phyloP scores from a whole-genome alignment of 1,140 invertebrate genomes.

The Leptopilina boulardi region DNA sequence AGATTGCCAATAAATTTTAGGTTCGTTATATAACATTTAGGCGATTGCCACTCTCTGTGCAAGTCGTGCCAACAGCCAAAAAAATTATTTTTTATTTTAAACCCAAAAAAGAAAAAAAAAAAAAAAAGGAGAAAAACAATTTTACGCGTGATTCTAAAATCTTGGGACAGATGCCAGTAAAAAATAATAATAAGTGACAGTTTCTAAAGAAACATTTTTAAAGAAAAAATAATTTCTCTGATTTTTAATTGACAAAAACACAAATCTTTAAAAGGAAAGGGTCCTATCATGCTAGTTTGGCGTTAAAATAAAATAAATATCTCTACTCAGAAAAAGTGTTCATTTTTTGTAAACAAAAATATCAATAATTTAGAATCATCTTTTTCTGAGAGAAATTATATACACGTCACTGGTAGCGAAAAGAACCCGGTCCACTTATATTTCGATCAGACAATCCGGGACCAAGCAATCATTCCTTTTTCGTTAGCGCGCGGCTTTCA shows the following conservation, averaged over 20 bases:
- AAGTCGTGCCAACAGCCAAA: constrained; percentile 22
- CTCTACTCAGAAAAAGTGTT: constrained; percentile 4
- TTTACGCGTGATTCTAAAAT: constrained; percentile 3
- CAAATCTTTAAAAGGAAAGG: neutral
- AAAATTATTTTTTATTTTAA: neutral
- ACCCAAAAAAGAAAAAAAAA: too few species aligned
- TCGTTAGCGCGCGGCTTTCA: constrained; percentile 50
- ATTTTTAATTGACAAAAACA: neutral
- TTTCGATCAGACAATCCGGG: constrained; percentile 67
- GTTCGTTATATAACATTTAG: neutral
- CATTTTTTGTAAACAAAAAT: constrained; percentile 18
- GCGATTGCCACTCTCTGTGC: constrained; percentile 19
- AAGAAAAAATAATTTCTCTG: too few species aligned
- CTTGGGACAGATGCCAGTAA: neutral
- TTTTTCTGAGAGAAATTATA: constrained; percentile 7
- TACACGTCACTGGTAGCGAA: neutral
- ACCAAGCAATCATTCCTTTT: constrained; percentile 65
- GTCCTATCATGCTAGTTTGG: constrained; percentile 3
- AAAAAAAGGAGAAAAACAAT: neutral
- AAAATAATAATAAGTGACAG: neutral
- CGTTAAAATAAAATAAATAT: neutral
- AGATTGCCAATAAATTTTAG: constrained; percentile 4
- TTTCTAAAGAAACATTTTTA: neutral
- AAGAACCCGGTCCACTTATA: constrained; percentile 63
- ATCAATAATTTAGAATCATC: neutral